Percentiles rank a stretch among this genome's conserved stretches.
Conservation (phyloP, 2,797 vertebrate species). For the Bradypodion ventrale region DNA sequence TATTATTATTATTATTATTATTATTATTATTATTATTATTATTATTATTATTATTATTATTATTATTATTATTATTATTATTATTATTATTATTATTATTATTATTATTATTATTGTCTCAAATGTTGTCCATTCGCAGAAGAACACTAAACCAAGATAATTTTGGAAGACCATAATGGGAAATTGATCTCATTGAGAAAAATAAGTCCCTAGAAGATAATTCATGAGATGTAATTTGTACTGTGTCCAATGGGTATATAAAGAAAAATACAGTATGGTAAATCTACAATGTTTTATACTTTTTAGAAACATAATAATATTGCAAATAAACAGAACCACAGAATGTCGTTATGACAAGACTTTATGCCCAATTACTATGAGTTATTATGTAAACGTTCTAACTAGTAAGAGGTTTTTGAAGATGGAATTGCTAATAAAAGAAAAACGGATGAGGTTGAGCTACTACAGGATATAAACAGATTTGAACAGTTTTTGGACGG, state of each 20-base stretch:
- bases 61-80: too few relatives aligned
- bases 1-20: slow-evolving; percentile 47
- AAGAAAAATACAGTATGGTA: slow-evolving; percentile 34
- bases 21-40: slow-evolving; percentile 49
- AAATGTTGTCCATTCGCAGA: slow-evolving; percentile 38
- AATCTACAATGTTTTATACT: slow-evolving; percentile 19
- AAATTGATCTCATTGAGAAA: slow-evolving; percentile 28
- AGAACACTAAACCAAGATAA: slow-evolving; percentile 40
- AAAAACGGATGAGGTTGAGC: background rate
- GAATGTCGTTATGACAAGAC: slow-evolving; percentile 5
- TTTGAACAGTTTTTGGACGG: background rate
- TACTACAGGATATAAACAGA: slow-evolving; percentile 17
- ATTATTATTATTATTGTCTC: slow-evolving; percentile 48
- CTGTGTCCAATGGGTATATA: slow-evolving; percentile 25
- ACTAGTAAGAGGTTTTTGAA: background rate
- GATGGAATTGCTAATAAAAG: background rate
- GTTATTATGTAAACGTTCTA: slow-evolving; percentile 13
- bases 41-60: too few relatives aligned
- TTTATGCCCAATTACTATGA: slow-evolving; percentile 30
- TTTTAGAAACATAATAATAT: slow-evolving; percentile 35
- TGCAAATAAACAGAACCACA: slow-evolving; percentile 46
- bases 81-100: slow-evolving; percentile 50
- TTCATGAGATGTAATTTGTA: slow-evolving; percentile 29
- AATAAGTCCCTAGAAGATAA: slow-evolving; percentile 34
- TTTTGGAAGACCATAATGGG: slow-evolving; percentile 36